A percentile compares a stretch with the other conserved stretches of the same genome.
Evolutionary conservation across 2,113 vertebrate genomes (phyloP).

Genomic region (Malurus elegans): DNA sequence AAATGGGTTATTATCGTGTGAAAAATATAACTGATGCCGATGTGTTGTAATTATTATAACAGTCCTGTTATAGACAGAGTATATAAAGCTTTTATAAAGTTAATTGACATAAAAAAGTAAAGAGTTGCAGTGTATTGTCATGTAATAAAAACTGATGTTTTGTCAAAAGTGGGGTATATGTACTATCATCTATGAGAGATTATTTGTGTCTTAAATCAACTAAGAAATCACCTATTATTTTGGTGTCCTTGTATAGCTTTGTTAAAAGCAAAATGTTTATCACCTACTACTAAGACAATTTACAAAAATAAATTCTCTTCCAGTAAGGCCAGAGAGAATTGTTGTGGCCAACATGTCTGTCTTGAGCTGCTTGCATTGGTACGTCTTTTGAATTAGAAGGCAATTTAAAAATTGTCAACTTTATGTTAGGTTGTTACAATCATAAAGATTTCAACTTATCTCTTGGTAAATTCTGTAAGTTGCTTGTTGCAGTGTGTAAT

Average conservation of each 20-base stretch:
- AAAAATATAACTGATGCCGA: fast-evolving
- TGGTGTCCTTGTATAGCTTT: neutral
- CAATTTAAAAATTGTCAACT: neutral
- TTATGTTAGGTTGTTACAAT: neutral
- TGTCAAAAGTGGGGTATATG: neutral
- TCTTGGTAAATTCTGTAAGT: fast-evolving
- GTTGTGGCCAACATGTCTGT: neutral
- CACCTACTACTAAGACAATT: neutral
- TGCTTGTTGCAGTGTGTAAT: neutral
- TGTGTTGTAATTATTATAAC: neutral
- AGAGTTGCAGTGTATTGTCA: neutral
- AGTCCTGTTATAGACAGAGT: neutral
- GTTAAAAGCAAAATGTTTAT: neutral
- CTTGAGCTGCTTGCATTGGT: neutral
- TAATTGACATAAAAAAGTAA: neutral
- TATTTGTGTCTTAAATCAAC: neutral
- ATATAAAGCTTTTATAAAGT: neutral
- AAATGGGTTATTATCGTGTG: fast-evolving
- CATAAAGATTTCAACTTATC: neutral
- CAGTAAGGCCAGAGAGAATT: neutral
- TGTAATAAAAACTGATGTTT: neutral
- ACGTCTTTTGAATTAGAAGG: neutral
- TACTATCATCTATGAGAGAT: neutral
- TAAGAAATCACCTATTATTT: neutral
- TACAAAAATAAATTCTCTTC: neutral